Evolutionary conservation across 2,797 vertebrate genomes (phyloP), one percentile per base, ranked within the genome.

Genomic region (Pagetopsis macropterus): DNA sequence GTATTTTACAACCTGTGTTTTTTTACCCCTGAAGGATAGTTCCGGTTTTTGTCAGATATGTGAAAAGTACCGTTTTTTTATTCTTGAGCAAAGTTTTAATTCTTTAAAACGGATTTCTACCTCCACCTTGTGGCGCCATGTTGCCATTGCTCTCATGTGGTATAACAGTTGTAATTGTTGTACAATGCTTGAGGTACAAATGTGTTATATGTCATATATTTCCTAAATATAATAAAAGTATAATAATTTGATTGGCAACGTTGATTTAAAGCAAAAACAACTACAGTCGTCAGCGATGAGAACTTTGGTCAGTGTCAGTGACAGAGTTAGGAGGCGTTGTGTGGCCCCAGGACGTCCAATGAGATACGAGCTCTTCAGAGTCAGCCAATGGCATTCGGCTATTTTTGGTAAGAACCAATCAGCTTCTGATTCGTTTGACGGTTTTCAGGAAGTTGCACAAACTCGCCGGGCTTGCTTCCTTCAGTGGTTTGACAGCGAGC

Each of bases 91-190:
- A 37, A 37, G 15, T 50, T 14, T 37, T 0, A 55, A 62, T 15
- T 70, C 33, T 50, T 9, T 46, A 7, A 46, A 61, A 65, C 46
- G 23, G 65, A 55, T 71, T 57, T 79, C 23, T 86, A 63, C 56
- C 59, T 79, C 87, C 79, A 4, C 73, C 87, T 61, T 84, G 87
- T 84, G 91, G 81, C 50, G 21, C 0, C 4, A 75, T 60, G 3
- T 3, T 73, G 82, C 50, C 10, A 79, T 59, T 84, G 48, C 51
- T 65, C 65, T 23, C 0, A 55, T 9, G 23, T 21, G 23, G 12
- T 50, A 12, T 15, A 14, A 43, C 21, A 58, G 8, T 9, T 33
- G 4, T 27, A 27, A 27, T 27, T 27, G 27, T 27, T 0, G 65
- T 50, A 37, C 33, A 37, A 37, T 68, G 0, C 2, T 0, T 1